phyloP scores from a whole-genome alignment of 2,888 invertebrate genomes.

The Drosophila tanythrix region DNA sequence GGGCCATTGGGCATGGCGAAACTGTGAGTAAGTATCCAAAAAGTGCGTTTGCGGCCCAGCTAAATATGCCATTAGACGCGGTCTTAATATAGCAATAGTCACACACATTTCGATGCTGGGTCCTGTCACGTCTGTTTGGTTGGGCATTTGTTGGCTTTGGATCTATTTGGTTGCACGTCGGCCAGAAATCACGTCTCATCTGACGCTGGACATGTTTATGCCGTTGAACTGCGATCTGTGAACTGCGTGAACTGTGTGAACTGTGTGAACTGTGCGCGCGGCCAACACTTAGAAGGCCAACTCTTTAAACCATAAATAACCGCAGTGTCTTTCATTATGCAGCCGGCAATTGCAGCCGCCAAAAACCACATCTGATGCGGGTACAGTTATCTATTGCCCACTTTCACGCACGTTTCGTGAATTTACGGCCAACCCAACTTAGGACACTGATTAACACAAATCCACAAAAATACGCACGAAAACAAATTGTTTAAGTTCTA shows the following conservation, averaged over 20 bases:
- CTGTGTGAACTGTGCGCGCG: slow-evolving; percentile 30
- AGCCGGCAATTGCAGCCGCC: slow-evolving; percentile 27
- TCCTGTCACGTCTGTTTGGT: slow-evolving; percentile 55
- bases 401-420: slow-evolving; percentile 47
- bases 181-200: slow-evolving; percentile 59
- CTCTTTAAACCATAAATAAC: slow-evolving; percentile 64
- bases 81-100: slow-evolving; percentile 64
- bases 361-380: slow-evolving; percentile 32
- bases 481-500: not conserved
- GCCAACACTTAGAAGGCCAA: slow-evolving; percentile 23
- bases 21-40: slow-evolving; percentile 29
- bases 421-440: slow-evolving; percentile 32
- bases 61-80: slow-evolving; percentile 46
- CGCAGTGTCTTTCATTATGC: slow-evolving; percentile 50
- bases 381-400: slow-evolving; percentile 59
- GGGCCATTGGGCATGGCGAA: slow-evolving; percentile 58
- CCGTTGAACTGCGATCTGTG: slow-evolving; percentile 47
- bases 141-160: slow-evolving; percentile 32
- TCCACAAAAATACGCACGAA: not conserved
- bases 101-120: slow-evolving; percentile 40
- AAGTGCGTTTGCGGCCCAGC: slow-evolving; percentile 35
- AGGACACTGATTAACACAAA: slow-evolving; percentile 33
- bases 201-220: slow-evolving; percentile 46
- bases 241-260: slow-evolving; percentile 27
- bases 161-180: slow-evolving; percentile 42